phyloP scores from a whole-genome alignment of 1,140 invertebrate genomes.

The Ceratosolen solmsi region DNA sequence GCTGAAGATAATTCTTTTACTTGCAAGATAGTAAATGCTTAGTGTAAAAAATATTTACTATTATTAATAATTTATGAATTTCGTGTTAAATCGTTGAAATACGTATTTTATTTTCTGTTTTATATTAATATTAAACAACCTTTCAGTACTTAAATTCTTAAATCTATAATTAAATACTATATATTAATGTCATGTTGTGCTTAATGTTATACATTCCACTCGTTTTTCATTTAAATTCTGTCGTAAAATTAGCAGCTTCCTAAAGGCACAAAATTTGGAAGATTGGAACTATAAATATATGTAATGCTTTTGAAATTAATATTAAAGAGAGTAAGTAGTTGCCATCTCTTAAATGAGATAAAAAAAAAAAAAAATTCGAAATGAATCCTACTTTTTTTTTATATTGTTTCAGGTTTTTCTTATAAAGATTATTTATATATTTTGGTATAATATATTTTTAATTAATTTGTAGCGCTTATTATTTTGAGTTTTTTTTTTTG shows the following conservation, averaged over 20 bases:
- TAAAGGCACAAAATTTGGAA: slow-evolving; percentile 64
- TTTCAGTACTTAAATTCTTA: slow-evolving; percentile 39
- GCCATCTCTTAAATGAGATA: slow-evolving; percentile 28
- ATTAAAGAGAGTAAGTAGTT: slow-evolving; percentile 3
- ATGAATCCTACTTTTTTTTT: too few relatives aligned
- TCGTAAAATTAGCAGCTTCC: slow-evolving; percentile 50
- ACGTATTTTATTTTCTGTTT: slow-evolving; percentile 28
- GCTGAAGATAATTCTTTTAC: neutral
- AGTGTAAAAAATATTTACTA: slow-evolving; percentile 33
- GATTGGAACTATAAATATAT: slow-evolving; percentile 50
- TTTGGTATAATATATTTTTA: too few relatives aligned
- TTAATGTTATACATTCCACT: neutral
- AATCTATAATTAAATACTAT: slow-evolving; percentile 25
- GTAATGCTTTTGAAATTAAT: slow-evolving; percentile 27
- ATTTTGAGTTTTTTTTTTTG: neutral
- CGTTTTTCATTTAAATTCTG: slow-evolving; percentile 28
- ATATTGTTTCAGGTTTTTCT: too few relatives aligned
- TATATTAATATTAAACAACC: slow-evolving; percentile 23
- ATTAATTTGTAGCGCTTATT: slow-evolving; percentile 10
- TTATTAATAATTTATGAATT: neutral
- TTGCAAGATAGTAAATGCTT: slow-evolving; percentile 17
- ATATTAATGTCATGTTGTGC: slow-evolving; percentile 11
- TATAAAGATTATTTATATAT: too few relatives aligned
- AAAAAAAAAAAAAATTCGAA: slow-evolving; percentile 26
- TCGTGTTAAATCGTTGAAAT: neutral